phyloP scores from a whole-genome alignment of 2,888 invertebrate genomes.

The Autographa pulchrina region DNA sequence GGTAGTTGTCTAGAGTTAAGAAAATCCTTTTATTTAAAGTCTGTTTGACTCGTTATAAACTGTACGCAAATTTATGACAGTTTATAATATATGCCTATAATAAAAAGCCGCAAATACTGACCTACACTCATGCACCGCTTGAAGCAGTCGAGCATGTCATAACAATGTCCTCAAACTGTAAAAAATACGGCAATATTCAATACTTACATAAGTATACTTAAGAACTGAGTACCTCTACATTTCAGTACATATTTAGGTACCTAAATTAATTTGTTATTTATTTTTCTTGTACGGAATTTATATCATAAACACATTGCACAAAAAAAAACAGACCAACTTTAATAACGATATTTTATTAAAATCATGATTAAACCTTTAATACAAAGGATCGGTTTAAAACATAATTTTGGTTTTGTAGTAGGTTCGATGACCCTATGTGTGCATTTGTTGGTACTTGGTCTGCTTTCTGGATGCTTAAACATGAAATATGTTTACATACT shows the following conservation, averaged over 20 bases:
- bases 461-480: not conserved
- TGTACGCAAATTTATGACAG: too few relatives aligned
- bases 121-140: not conserved
- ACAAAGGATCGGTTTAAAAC: too few relatives aligned
- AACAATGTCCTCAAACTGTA: not conserved
- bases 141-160: not conserved
- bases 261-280: too few relatives aligned
- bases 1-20: too few relatives aligned
- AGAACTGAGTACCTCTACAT: not conserved
- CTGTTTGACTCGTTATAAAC: too few relatives aligned
- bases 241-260: too few relatives aligned
- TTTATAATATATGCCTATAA: not conserved
- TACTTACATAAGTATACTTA: not conserved
- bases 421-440: not conserved
- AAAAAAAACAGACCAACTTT: too few relatives aligned
- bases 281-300: too few relatives aligned
- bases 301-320: too few relatives aligned
- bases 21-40: too few relatives aligned
- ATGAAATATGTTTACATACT: not conserved
- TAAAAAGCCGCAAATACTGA: not conserved
- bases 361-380: too few relatives aligned
- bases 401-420: not conserved
- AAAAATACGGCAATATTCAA: not conserved
- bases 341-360: too few relatives aligned
- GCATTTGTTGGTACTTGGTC: not conserved